Base-by-base conservation (phyloP, 2,797 vertebrate genomes). In the Acropternis orthonyx region DNA sequence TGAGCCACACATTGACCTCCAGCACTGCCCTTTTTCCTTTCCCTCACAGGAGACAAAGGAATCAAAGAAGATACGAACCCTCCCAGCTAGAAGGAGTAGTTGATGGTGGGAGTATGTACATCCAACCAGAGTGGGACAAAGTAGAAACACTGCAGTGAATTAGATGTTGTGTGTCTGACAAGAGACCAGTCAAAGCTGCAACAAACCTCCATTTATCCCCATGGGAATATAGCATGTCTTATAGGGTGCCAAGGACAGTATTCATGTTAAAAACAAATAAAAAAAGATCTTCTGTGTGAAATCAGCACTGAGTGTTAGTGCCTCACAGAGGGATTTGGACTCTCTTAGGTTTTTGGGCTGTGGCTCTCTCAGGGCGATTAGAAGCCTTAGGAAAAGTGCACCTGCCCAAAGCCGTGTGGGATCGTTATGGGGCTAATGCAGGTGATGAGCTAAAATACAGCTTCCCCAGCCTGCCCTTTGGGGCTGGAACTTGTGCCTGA, bases 161-260 rank as follows among this genome's bases (percentile, higher is more conserved):
- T 89, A 59, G 67, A 84, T 68, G 66, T 44, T 96, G 76, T 95
- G 65, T 87, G 62, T 54, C 89, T 85, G 76, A 97, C 91, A 93
- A 94, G 76, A 79, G 75, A 34, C 59, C 28, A 96, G 91, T 95
- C 89, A 90, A 75, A 91, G 88, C 95, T 89, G 44, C 93, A 94
- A 93, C 95, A 97, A 92, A 69, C 84, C 92, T 87, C 89, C 79
- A 39, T 97, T 94, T 67, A 90, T 93, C 67, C 80, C 66, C 89
- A 34, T 26, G 43, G 91, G 80, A 93, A 91, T 61, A 78, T 14
- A 67, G 63, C 62, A 26, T 27, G 39, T 76, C 85, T 92, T 85
- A 76, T 9, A 68, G 77, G 75, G 56, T 79, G 92, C 88, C 88
- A 95, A 96, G 84, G 92, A 80, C 37, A 59, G 76, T 37, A 91